phyloP scores from a whole-genome alignment of 2,113 vertebrate species.

The Hystrix cristata region DNA sequence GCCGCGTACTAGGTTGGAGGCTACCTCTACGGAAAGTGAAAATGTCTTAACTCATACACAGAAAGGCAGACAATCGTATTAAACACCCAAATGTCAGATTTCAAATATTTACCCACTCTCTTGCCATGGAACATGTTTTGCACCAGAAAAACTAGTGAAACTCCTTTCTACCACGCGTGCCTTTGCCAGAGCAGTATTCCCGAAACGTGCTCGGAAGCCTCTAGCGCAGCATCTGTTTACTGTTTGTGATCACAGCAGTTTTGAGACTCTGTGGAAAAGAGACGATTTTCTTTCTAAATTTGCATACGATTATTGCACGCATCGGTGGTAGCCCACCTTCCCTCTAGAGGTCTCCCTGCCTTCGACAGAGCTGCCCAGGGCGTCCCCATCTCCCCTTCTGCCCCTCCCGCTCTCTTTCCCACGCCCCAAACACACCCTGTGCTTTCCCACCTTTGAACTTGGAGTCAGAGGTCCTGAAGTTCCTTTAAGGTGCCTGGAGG shows the following conservation, averaged over 20 bases:
- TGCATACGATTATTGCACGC: neutral
- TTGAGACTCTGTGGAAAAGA: neutral
- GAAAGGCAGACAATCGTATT: conserved; percentile 70
- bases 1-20: neutral
- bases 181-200: neutral
- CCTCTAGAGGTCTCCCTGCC: neutral
- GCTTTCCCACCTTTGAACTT: conserved; percentile 80
- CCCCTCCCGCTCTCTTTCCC: conserved; percentile 43
- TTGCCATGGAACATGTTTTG: conserved; percentile 68
- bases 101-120: conserved; percentile 74
- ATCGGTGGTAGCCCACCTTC: neutral
- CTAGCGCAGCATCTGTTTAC: neutral
- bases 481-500: conserved; percentile 45
- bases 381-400: fast-evolving
- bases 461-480: conserved; percentile 64
- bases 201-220: neutral
- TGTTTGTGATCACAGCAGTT: neutral
- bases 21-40: conserved; percentile 46
- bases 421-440: conserved; percentile 5
- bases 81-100: conserved; percentile 73
- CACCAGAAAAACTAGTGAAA: conserved; percentile 9
- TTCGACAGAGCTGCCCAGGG: neutral
- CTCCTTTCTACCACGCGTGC: neutral
- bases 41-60: neutral
- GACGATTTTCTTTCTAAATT: neutral